Evolutionary conservation across 30 jellyfish, hydroid and myxozoan genomes (phyloP).

Genomic region (Aurelia coerulea): DNA sequence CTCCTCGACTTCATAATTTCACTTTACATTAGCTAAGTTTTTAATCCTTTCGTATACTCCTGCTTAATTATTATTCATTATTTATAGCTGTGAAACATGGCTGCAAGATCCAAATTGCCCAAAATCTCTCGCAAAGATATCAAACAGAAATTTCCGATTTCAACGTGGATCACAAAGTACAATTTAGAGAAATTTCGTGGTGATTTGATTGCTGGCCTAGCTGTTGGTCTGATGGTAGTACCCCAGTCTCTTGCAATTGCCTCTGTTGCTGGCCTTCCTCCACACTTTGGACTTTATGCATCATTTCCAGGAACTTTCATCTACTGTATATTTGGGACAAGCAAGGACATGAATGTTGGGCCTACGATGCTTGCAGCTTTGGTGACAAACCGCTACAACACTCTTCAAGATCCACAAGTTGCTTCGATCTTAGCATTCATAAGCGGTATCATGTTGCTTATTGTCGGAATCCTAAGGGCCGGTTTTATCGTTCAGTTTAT

Average conservation of each 20-base stretch:
- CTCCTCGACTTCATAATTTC: too few species aligned
- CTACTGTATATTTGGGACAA: constrained; percentile 82
- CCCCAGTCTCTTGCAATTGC: constrained; percentile 89
- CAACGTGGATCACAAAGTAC: constrained; percentile 64
- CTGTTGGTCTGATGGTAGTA: constrained; percentile 79
- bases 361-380: constrained; percentile 78
- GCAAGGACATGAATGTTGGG: constrained; percentile 82
- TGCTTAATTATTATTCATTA: too few species aligned
- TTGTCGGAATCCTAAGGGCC: constrained; percentile 60
- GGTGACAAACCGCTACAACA: constrained; percentile 60
- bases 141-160: constrained; percentile 49
- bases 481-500: constrained; percentile 78
- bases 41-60: too few species aligned
- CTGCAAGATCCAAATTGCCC: too few species aligned
- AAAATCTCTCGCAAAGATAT: not conserved
- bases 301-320: constrained; percentile 80
- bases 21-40: too few species aligned
- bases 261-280: constrained; percentile 85
- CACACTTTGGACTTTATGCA: constrained; percentile 83
- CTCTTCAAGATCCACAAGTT: constrained; percentile 11
- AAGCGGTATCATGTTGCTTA: constrained; percentile 59
- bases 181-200: constrained; percentile 60
- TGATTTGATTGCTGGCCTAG: constrained; percentile 81
- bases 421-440: constrained; percentile 78
- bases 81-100: too few species aligned